Base-by-base conservation (phyloP, 2,113 vertebrate genomes). In the Cardinalis cardinalis region DNA sequence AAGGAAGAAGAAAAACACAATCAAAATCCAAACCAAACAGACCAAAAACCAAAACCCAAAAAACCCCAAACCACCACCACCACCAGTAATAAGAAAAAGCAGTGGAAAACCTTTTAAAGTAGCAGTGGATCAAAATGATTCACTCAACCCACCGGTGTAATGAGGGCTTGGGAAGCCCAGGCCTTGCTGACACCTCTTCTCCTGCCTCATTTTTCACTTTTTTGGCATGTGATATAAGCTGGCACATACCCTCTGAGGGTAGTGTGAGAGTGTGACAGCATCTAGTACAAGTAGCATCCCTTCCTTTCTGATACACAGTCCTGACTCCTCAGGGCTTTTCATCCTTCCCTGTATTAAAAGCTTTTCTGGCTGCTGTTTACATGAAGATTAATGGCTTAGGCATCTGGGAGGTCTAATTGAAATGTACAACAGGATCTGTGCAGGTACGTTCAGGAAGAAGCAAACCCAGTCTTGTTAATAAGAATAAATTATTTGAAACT, bases 111-210 rank as follows among this genome's bases (percentile, higher is more conserved):
- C 34, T 71, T 76, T 80, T 51, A 73, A n/a, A 14, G 7, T 23
- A 26, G 4, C 8, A 77, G 10, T 20, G 34, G 34, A 65, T 61
- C 8, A 69, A 55, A 83, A 49, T 0, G 0, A 17, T 88, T 68
- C 0, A 0, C 18, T 73, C 20, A 51, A 12, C 18, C 18, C 14
- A 26, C 9, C 3, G 0, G 0, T 36, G 13, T 64, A 68, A 56
- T 28, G 26, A 71, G 21, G 28, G 34, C 2, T 12, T 34, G 12
- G 7, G 21, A 83, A 77, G 8, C 23, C 12, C 38, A 48, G 36
- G 10, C 21, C 38, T 71, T 52, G 25, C 12, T 84, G 53, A 60
- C 46, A n/a, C 12, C 20, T 14, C 14, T 76, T 56, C 44, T 60
- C 5, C 34, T 84, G 19, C 16, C 24, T 73, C 7, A 25, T 69